phyloP scores from a whole-genome alignment of 2,113 vertebrate species.

The Mobula birostris region DNA sequence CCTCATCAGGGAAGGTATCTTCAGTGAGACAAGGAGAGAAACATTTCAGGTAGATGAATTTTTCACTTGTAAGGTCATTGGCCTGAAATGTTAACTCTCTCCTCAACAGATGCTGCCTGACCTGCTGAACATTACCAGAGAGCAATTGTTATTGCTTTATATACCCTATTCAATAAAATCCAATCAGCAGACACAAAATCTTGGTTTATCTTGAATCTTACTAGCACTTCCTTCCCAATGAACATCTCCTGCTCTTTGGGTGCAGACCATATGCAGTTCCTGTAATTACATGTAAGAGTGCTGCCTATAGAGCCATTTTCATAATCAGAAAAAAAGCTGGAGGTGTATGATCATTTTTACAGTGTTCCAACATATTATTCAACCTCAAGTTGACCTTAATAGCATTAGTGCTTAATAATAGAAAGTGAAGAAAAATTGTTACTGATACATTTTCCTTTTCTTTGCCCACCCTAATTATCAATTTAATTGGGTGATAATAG shows the following conservation, averaged over 20 bases:
- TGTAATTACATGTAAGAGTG: background rate
- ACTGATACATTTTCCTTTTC: constrained; percentile 11
- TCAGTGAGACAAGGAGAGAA: too few relatives aligned
- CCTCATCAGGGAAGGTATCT: too few relatives aligned
- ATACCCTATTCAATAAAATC: background rate
- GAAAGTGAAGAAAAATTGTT: constrained; percentile 17
- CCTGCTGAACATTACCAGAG: too few relatives aligned
- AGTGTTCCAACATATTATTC: background rate
- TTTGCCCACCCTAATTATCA: background rate
- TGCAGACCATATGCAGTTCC: background rate
- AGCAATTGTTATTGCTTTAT: too few relatives aligned
- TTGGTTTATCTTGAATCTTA: background rate
- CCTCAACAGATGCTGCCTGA: too few relatives aligned
- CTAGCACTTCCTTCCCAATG: too few relatives aligned
- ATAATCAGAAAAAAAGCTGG: background rate
- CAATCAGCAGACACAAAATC: background rate
- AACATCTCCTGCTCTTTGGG: background rate
- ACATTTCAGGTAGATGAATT: too few relatives aligned
- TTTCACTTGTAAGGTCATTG: too few relatives aligned
- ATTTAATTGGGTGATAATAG: constrained; percentile 30
- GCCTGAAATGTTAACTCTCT: too few relatives aligned
- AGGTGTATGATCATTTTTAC: background rate
- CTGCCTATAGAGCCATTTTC: background rate
- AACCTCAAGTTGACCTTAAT: constrained; percentile 9
- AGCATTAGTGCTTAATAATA: constrained; percentile 24